Evolutionary conservation across 2,113 vertebrate species (phyloP).

Genomic region (Octodon degus): DNA sequence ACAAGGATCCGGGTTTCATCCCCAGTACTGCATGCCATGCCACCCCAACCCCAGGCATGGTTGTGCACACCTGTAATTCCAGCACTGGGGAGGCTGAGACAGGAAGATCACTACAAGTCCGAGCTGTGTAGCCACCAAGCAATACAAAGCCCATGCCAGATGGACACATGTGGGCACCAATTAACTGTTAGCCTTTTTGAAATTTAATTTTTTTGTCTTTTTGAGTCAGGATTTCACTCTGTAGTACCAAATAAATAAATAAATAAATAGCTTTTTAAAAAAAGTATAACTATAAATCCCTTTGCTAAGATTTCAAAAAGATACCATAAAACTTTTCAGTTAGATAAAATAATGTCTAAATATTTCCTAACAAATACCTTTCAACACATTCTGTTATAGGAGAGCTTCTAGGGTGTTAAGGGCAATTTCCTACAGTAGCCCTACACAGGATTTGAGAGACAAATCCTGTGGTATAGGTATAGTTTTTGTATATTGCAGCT

Average conservation of each 20-base stretch:
- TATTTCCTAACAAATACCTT: neutral
- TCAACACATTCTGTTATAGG: neutral
- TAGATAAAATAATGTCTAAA: conserved; percentile 56
- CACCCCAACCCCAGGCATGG: no score
- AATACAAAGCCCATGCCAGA: conserved; percentile 12
- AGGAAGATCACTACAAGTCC: no score
- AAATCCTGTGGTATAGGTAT: neutral
- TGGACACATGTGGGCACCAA: neutral
- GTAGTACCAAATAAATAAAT: no score
- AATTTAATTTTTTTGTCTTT: no score
- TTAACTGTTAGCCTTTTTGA: no score
- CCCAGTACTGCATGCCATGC: no score
- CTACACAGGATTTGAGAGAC: conserved; percentile 28
- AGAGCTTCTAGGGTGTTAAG: conserved; percentile 3
- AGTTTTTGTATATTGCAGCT: neutral
- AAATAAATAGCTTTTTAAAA: no score
- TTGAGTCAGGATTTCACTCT: no score
- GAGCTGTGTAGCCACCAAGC: neutral
- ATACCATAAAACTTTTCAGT: conserved; percentile 40
- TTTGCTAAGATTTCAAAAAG: conserved; percentile 60
- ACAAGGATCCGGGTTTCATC: no score
- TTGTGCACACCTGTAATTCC: no score
- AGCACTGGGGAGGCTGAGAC: no score
- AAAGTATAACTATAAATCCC: conserved; percentile 32
- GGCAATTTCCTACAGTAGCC: neutral